Conservation (phyloP, 2,888 invertebrate genomes). For the Drosophila mayaguana region DNA sequence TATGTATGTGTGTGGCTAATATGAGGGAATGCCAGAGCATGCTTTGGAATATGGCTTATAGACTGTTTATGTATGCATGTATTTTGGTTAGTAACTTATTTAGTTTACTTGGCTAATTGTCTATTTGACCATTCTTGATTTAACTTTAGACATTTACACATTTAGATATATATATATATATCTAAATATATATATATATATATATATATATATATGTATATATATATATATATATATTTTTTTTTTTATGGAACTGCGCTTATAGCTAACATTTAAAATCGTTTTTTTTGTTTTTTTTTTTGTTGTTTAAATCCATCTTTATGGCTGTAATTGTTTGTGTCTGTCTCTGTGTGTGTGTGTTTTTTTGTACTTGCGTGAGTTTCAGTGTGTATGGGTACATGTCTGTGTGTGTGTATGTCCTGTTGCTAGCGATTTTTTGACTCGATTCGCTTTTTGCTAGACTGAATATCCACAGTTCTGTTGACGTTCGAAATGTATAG, state of each 20-base stretch:
- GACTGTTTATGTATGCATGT: background rate
- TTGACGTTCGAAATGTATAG: slow-evolving; percentile 16
- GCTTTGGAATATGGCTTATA: slow-evolving; percentile 18
- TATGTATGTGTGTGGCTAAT: background rate
- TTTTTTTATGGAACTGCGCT: slow-evolving; percentile 31
- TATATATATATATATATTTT: too few relatives aligned
- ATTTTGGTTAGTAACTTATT: background rate
- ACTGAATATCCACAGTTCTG: slow-evolving; percentile 37
- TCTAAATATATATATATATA: too few relatives aligned
- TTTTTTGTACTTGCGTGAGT: background rate
- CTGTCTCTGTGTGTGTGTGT: background rate
- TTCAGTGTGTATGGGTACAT: background rate
- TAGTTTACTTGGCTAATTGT: slow-evolving; percentile 46
- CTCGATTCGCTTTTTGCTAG: background rate
- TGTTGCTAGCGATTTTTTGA: background rate
- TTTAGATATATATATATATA: too few relatives aligned
- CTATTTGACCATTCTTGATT: slow-evolving; percentile 45
- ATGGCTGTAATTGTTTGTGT: background rate
- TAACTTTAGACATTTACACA: slow-evolving; percentile 44
- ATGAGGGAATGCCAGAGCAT: background rate
- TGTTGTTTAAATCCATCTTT: background rate
- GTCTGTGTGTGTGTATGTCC: background rate
- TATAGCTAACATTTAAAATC: slow-evolving; percentile 58
- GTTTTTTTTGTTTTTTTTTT: background rate
- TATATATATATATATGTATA: too few relatives aligned